Base-by-base conservation (phyloP, 1,140 invertebrate species). In the Drosophila obscura region DNA sequence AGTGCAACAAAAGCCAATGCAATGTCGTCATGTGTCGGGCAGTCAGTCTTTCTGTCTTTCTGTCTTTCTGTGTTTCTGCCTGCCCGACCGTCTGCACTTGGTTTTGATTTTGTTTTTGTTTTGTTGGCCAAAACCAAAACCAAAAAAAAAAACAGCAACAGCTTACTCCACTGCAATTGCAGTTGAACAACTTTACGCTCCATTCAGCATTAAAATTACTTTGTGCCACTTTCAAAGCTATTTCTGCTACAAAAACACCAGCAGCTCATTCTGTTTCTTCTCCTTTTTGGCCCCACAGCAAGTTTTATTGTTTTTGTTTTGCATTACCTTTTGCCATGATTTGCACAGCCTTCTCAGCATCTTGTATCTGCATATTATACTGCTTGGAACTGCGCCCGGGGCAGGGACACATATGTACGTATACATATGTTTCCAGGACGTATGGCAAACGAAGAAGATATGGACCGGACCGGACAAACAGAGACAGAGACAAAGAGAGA, bases 151-250 rank as follows among this genome's bases (percentile, higher is more conserved):
- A 59, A 22, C 48, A 51, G 19, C 26, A 51, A 31, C 48, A 59
- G 46, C 28, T 9, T 62, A 79, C 66, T 73, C 56, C 62, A 73
- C 60, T 81, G 83, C 83, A 88, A 66, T 82, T 87, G 75, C 83
- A 88, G 82, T 82, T 82, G 71, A 82, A 88, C 80, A 88, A 87
- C 82, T 87, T 87, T 73, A 87, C 82, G 82, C 82, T 87, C 83
- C 83, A 87, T 87, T 87, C 82, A 87, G 83, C 82, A 68, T 73
- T 87, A 73, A 87, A 87, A 87, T 87, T 87, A 73, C 83, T 87
- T 88, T 87, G 82, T 87, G 79, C 82, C 66, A 88, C 83, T 88
- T 87, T 87, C 72, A 73, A 88, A 68, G 73, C 79, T 73, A 77
- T 81, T 81, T 77, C 61, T 80, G 41, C 44, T 72, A 41, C 66